phyloP scores from a whole-genome alignment of 2,113 vertebrate species.

The Buteo buteo region DNA sequence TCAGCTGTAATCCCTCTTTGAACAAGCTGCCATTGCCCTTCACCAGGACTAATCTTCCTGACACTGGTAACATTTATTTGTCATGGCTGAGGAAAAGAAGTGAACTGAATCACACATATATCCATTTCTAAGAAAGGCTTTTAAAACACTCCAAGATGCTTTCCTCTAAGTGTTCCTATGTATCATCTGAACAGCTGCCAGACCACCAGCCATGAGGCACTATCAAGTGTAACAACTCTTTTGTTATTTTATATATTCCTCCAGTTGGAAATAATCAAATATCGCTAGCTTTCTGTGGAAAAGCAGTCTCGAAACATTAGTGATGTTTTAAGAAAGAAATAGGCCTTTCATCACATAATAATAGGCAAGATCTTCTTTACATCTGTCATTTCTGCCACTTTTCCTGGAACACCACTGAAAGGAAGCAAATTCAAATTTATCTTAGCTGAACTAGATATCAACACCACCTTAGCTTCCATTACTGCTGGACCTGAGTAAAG shows the following conservation, averaged over 20 bases:
- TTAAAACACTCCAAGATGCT: conserved; percentile 24
- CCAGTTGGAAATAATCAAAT: conserved; percentile 36
- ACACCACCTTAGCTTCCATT: not conserved
- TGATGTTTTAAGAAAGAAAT: not conserved
- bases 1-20: not conserved
- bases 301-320: not conserved
- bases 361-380: not conserved
- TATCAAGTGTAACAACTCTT: not conserved
- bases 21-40: not conserved
- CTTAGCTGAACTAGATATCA: not conserved
- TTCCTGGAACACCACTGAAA: not conserved
- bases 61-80: not conserved
- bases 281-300: not conserved
- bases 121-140: conserved; percentile 41
- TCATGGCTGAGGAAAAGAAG: not conserved
- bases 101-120: not conserved
- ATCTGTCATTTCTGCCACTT: not conserved
- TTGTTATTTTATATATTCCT: not conserved
- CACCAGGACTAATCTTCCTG: not conserved
- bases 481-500: not conserved
- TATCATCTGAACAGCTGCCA: conserved; percentile 37
- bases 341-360: not conserved
- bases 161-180: not conserved
- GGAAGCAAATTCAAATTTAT: not conserved
- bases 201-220: conserved; percentile 50